Base-by-base conservation (phyloP, 1,140 invertebrate genomes). In the Drosophila sulfurigaster region DNA sequence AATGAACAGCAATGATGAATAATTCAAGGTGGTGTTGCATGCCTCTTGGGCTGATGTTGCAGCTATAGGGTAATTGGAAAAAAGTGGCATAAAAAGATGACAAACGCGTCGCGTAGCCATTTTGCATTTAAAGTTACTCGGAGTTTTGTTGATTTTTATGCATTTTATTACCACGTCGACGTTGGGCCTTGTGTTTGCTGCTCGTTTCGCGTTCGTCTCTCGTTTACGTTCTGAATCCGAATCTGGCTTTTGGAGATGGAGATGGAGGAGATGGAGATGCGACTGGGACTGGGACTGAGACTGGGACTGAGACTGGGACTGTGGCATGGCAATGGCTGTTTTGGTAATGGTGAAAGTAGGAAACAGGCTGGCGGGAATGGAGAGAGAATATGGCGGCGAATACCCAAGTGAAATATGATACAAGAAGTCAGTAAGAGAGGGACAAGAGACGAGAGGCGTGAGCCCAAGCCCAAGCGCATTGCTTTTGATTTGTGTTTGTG, bases 401-500 rank as follows among this genome's bases (percentile, higher is more conserved):
- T 88, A 67, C 77, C 81, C 83, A 72, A 83, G 73, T 89, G 83
- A 88, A 83, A 88, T 88, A 88, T 88, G 83, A 88, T 88, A 88
- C 76, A 88, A 82, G 69, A 88, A 82, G 69, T 83, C 69, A 68
- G 68, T 58, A 60, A 52, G 30, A 11, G 54, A 5, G 32, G 5
- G 7, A 41, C 6, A 25, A 25, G 20, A 25, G n/a, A 20, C 10
- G 45, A 49, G 25, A 25, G 20, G 20, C 20, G 20, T 25, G 20
- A 25, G 20, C 20, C 20, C 20, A 20, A 28, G 45, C n/a, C 25
- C 54, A 46, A 70, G 63, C 75, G 79, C 82, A 83, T 88, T 88
- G 80, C 85, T 83, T 89, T 83, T 88, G 83, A 88, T 88, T 88
- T 88, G 83, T 89, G 83, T 89, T 73, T 76, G 73, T 88, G 85